Conservation (phyloP, 1,140 invertebrate species). For the Wiebesia pumilae region DNA sequence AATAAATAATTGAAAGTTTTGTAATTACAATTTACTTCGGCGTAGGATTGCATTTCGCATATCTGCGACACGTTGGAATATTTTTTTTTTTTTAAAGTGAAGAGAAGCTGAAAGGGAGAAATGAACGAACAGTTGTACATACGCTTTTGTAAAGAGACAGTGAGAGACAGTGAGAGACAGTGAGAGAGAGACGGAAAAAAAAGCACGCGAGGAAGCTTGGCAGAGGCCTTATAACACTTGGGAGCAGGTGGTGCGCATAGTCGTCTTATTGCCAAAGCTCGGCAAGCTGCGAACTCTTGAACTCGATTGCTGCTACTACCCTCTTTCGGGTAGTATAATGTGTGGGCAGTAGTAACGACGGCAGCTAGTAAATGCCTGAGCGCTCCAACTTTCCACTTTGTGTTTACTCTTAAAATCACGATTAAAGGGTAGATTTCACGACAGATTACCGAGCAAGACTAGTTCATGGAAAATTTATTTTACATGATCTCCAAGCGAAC, state of each 20-base stretch:
- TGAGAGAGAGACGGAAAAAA: background rate
- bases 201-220: conserved; percentile 25
- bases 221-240: conserved; percentile 44
- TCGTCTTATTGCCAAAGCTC: conserved; percentile 49
- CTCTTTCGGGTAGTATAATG: conserved; percentile 9
- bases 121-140: too few relatives aligned
- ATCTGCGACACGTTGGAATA: too few relatives aligned
- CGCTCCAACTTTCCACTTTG: conserved; percentile 40
- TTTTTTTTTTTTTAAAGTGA: too few relatives aligned
- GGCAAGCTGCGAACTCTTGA: conserved; percentile 49
- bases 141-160: too few relatives aligned
- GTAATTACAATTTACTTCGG: too few relatives aligned
- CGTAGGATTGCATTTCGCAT: too few relatives aligned
- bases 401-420: conserved; percentile 26
- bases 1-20: too few relatives aligned
- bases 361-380: conserved; percentile 10
- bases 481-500: background rate
- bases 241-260: conserved; percentile 43
- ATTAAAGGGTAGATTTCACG: conserved; percentile 36
- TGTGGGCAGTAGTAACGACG: background rate
- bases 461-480: conserved; percentile 2
- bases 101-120: background rate
- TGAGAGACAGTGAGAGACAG: background rate
- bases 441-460: conserved; percentile 28
- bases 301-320: conserved; percentile 34